These are phyloP conservation scores for Philaethria dido DNA, from an alignment of 2,888 invertebrate genomes.

Conservation along the genomic window DNA sequence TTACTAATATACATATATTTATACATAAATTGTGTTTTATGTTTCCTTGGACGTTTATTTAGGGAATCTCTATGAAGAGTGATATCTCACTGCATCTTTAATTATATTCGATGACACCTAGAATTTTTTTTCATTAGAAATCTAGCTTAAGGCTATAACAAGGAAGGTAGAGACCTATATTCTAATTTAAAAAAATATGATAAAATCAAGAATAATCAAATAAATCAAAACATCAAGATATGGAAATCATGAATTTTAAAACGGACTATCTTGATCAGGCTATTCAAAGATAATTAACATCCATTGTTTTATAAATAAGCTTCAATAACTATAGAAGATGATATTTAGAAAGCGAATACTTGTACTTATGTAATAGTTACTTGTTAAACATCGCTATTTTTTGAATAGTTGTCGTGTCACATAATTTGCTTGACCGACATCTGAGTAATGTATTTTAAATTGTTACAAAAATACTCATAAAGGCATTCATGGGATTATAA, in stretches of 20 bases:
- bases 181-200: background rate
- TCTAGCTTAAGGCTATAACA: too few relatives aligned
- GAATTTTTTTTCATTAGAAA: too few relatives aligned
- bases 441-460: conserved; percentile 63
- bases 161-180: too few relatives aligned
- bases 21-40: too few relatives aligned
- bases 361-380: conserved; percentile 24
- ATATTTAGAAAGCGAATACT: conserved; percentile 21
- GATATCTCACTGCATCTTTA: too few relatives aligned
- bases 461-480: conserved; percentile 48
- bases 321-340: conserved; percentile 11
- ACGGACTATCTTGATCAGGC: background rate
- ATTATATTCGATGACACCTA: too few relatives aligned
- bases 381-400: conserved; percentile 11
- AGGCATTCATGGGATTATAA: background rate
- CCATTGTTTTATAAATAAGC: conserved; percentile 19
- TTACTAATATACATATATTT: too few relatives aligned
- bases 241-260: background rate
- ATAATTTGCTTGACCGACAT: conserved; percentile 29
- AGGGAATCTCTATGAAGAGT: too few relatives aligned
- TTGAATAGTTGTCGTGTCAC: conserved; percentile 24
- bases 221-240: background rate
- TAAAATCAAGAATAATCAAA: background rate
- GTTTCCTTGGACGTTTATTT: too few relatives aligned
- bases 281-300: background rate